Evolutionary conservation across 2,113 vertebrate species (phyloP), one percentile per base, ranked within the genome.

Genomic region (Amblyornis subalaris): DNA sequence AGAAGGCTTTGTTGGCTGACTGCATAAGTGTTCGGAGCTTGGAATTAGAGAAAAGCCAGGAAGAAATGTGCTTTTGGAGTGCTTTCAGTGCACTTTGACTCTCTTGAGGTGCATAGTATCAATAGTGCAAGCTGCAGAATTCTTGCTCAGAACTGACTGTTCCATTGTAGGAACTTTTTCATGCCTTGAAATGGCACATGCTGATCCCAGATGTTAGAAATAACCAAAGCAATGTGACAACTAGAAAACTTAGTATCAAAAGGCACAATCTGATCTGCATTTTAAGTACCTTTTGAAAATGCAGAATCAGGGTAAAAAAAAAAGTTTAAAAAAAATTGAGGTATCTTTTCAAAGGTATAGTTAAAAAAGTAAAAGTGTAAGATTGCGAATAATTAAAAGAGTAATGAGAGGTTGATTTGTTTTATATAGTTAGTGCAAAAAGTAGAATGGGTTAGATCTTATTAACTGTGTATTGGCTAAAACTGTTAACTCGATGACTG

Each of bases 151-250:
- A 90, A 58, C 77, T 85, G 64, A 36, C 61, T 93, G 25, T 93
- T 93, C 69, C 51, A 6, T 86, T 86, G 86, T 55, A 90, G n/a
- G n/a, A 58, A 54, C 75, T 57, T 93, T 84, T 93, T 91, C 33
- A 50, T 81, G 58, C 70, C 58, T 75, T 75, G 62, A 92, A 90
- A 87, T 87, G 84, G 94, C 48, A 71, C 96, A 89, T 79, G 83
- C 93, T 95, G 93, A 89, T 95, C 62, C 91, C 95, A 95, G 93
- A 93, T 96, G 89, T 95, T 95, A 85, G 89, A 85, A 89, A 55
- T 85, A 95, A 91, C 95, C 74, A 91, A 96, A 97, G 81, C 94
- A 89, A 48, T n/a, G 60, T 25, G 6, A 82, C 72, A 91, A 29
- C 78, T 79, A 55, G 61, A 91, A 76, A 88, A 60, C 38, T 35